Conservation (phyloP, 2,113 vertebrate genomes). For the Podilymbus podiceps region DNA sequence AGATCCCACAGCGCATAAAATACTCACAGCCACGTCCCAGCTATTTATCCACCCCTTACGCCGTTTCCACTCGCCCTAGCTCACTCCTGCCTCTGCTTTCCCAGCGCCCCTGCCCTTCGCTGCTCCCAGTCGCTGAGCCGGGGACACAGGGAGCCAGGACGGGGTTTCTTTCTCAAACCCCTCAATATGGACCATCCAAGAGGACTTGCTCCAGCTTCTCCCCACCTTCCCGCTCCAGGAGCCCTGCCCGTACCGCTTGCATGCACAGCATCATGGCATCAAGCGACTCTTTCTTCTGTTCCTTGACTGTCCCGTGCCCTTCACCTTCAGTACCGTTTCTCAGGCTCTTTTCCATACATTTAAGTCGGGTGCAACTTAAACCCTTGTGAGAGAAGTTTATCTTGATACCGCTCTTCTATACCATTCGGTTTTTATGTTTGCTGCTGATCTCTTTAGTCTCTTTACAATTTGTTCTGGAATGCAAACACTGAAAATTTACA, state of each 20-base stretch:
- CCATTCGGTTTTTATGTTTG: background rate
- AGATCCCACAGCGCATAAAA: background rate
- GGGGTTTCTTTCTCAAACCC: background rate
- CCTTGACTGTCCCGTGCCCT: background rate
- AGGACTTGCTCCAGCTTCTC: background rate
- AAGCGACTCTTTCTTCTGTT: background rate
- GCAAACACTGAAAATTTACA: background rate
- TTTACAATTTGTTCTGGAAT: background rate
- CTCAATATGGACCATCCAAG: background rate
- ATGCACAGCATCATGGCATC: rapidly evolving
- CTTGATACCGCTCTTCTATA: background rate
- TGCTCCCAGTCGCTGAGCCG: background rate
- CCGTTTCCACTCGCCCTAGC: background rate
- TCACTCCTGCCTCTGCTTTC: background rate
- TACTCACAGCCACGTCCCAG: background rate
- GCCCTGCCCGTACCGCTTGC: rapidly evolving
- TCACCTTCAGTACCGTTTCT: background rate
- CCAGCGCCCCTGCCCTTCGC: background rate
- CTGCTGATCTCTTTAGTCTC: background rate
- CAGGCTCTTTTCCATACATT: background rate
- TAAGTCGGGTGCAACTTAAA: background rate
- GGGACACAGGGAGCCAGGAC: background rate
- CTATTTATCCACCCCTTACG: background rate
- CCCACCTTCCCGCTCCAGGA: background rate
- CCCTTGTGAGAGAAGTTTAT: background rate